Conservation (phyloP, 2,797 vertebrate species). For the Antennarius maculatus region DNA sequence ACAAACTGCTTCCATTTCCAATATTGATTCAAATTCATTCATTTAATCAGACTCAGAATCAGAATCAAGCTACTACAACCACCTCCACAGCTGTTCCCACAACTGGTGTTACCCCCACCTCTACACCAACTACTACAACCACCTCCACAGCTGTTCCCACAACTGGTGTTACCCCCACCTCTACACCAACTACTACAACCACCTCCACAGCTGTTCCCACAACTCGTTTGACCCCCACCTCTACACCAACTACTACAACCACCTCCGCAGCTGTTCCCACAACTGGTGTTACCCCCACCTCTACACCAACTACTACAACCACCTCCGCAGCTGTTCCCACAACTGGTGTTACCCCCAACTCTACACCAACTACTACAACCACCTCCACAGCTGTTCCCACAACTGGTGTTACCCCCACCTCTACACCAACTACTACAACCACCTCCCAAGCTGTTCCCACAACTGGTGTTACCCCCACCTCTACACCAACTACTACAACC, state of each 20-base stretch:
- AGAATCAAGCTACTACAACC: no score
- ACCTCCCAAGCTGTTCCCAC: no score
- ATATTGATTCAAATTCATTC: not conserved
- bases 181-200: not conserved
- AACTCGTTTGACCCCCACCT: not conserved
- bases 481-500: no score
- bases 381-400: no score
- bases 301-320: not conserved
- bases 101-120: not conserved
- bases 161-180: no score
- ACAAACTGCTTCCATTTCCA: not conserved
- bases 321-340: rapidly evolving
- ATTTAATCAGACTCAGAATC: not conserved
- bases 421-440: no score
- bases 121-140: not conserved
- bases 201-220: rapidly evolving
- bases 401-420: no score
- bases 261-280: no score
- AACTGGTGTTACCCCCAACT: no score
- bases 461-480: no score
- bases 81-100: no score
- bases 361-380: rapidly evolving
- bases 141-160: not conserved
- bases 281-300: not conserved
- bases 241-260: not conserved